These are phyloP conservation scores for Ophiothrix spiculata DNA, from an alignment of 35 echinoderm and acorn worm genomes.

Conservation along the genomic window DNA sequence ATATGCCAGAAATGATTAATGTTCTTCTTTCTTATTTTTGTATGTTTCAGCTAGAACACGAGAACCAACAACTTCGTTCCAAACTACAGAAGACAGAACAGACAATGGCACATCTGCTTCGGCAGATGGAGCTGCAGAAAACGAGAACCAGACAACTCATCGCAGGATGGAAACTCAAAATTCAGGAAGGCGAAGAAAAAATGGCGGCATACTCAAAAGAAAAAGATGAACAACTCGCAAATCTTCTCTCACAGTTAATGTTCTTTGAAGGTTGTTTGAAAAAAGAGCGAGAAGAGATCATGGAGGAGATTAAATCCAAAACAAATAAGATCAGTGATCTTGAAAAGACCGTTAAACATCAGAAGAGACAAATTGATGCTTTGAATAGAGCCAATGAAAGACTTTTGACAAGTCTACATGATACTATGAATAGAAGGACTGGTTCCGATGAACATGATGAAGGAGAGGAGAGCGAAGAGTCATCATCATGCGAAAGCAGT, in stretches of 20 bases:
- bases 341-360: conserved; percentile 40
- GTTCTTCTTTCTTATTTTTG: not conserved
- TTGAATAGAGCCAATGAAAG: conserved; percentile 74
- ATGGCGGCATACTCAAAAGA: conserved; percentile 48
- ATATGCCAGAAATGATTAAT: too few species aligned
- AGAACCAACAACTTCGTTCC: conserved; percentile 39
- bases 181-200: conserved; percentile 63
- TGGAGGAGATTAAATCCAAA: conserved; percentile 30
- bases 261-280: conserved; percentile 77
- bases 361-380: conserved; percentile 76
- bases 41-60: conserved; percentile 41
- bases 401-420: conserved; percentile 65
- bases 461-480: not conserved
- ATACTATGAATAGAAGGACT: not conserved
- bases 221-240: conserved; percentile 65
- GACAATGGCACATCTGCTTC: conserved; percentile 40
- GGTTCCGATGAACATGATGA: too few species aligned
- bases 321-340: conserved; percentile 48
- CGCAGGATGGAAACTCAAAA: conserved; percentile 59
- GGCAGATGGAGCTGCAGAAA: conserved; percentile 66
- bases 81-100: conserved; percentile 45
- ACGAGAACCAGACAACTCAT: conserved; percentile 62
- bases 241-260: conserved; percentile 69
- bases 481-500: too few species aligned
- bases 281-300: conserved; percentile 27